phyloP scores from a whole-genome alignment of 1,140 invertebrate genomes.

The Lycorma delicatula region DNA sequence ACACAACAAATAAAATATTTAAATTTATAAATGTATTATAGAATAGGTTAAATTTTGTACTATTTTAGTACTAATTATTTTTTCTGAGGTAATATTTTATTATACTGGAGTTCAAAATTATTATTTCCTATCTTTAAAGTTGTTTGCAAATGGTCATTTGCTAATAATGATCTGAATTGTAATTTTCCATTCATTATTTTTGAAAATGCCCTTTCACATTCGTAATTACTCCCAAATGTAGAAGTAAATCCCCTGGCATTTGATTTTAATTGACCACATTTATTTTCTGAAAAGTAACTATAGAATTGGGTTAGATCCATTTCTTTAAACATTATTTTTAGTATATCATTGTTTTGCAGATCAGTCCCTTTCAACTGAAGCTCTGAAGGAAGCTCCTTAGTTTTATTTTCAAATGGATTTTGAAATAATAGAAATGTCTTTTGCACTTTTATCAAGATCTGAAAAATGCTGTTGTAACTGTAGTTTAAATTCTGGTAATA shows the following conservation, averaged over 20 bases:
- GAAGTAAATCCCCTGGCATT: background rate
- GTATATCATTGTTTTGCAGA: background rate
- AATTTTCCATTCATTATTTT: constrained; percentile 15
- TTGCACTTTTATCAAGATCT: no score
- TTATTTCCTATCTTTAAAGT: constrained; percentile 8
- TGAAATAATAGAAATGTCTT: no score
- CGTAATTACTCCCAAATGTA: constrained; percentile 16
- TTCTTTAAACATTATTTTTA: background rate
- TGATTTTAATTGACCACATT: background rate
- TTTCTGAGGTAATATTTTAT: no score
- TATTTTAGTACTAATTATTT: no score
- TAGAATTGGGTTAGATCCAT: no score
- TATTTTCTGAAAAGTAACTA: constrained; percentile 6
- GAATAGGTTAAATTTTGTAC: no score
- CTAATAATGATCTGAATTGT: constrained; percentile 12
- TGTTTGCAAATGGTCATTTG: constrained; percentile 8
- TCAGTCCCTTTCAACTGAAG: constrained; percentile 8
- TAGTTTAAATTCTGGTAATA: no score
- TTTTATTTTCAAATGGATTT: background rate
- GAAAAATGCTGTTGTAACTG: no score
- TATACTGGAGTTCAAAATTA: no score
- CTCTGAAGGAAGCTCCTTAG: background rate
- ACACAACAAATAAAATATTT: no score
- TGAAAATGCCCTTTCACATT: constrained; percentile 16
- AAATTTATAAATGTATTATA: no score